Conservation (phyloP, 2,888 invertebrate genomes). For the Tetragonisca angustula region DNA sequence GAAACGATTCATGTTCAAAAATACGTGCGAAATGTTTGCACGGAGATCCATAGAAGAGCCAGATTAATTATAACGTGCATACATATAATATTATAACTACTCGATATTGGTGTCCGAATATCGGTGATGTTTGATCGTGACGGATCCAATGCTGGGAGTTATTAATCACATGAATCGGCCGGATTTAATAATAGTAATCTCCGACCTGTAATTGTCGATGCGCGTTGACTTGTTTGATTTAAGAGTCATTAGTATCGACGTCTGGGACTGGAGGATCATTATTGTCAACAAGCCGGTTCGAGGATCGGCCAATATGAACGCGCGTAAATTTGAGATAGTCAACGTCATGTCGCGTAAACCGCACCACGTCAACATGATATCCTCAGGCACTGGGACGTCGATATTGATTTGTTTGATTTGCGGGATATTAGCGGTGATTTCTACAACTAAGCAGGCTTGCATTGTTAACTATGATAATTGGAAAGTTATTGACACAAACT, state of each 20-base stretch:
- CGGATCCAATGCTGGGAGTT: neutral
- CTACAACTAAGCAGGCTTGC: neutral
- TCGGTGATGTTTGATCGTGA: neutral
- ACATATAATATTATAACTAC: neutral
- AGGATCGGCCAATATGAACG: slow-evolving; percentile 23
- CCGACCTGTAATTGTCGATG: neutral
- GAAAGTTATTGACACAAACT: neutral
- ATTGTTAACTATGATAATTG: slow-evolving; percentile 11
- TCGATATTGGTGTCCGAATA: neutral
- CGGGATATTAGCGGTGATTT: slow-evolving; percentile 23
- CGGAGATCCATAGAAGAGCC: too few relatives aligned
- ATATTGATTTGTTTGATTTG: slow-evolving; percentile 31
- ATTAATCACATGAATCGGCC: neutral
- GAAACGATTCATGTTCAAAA: too few relatives aligned
- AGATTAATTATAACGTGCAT: too few relatives aligned
- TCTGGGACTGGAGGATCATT: slow-evolving; percentile 25
- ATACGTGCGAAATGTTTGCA: too few relatives aligned
- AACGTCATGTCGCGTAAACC: slow-evolving; percentile 27
- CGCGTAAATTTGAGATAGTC: slow-evolving; percentile 36
- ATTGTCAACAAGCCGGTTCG: slow-evolving; percentile 22
- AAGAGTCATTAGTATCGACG: slow-evolving; percentile 32
- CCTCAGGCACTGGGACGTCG: slow-evolving; percentile 18
- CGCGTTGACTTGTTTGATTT: slow-evolving; percentile 26
- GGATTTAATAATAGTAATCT: neutral
- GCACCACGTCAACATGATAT: slow-evolving; percentile 33